Evolutionary conservation across 2,113 vertebrate species (phyloP).

Genomic region (Serilophus lunatus): DNA sequence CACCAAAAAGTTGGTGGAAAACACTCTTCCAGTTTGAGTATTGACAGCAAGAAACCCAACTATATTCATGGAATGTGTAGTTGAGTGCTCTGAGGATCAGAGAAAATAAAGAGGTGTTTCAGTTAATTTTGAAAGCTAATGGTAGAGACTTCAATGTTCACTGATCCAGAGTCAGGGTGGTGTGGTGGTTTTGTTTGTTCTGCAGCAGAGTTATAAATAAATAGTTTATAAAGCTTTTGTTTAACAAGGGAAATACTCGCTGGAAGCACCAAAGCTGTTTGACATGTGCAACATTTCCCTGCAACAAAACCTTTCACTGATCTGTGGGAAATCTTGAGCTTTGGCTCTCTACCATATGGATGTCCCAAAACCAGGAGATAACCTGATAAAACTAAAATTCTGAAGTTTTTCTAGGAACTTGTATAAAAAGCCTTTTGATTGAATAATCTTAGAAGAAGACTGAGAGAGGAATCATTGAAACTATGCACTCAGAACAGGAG

Average conservation of each 20-base stretch:
- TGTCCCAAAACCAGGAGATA: not conserved
- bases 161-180: accelerated
- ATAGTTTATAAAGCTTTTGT: not conserved
- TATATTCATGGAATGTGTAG: not conserved
- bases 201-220: not conserved
- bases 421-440: not conserved
- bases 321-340: not conserved
- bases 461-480: not conserved
- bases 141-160: not conserved
- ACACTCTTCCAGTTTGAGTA: not conserved
- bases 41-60: not conserved
- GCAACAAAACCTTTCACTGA: not conserved
- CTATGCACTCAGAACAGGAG: not conserved
- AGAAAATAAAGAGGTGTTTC: not conserved
- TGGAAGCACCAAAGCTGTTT: not conserved
- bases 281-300: not conserved
- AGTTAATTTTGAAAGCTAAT: not conserved
- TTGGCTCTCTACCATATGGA: not conserved
- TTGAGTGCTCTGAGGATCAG: not conserved
- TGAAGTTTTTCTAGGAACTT: not conserved
- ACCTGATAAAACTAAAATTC: not conserved
- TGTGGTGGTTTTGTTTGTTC: not conserved
- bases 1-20: not conserved
- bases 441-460: not conserved
- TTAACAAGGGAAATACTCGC: not conserved